phyloP scores from a whole-genome alignment of 2,797 vertebrate genomes.

The Leontocebus nigricollis region DNA sequence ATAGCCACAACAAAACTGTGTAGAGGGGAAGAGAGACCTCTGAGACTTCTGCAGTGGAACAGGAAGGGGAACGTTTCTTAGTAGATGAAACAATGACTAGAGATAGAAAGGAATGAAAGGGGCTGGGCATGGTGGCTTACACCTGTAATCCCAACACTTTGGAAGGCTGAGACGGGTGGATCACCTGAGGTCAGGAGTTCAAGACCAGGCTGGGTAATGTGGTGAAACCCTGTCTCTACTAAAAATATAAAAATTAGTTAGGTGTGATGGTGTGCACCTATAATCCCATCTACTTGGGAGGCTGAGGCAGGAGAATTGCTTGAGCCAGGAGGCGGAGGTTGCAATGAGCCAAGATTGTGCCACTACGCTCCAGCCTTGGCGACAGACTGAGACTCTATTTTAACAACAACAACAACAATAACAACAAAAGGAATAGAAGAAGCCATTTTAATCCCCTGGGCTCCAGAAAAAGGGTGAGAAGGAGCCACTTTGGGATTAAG shows the following conservation, averaged over 20 bases:
- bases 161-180: background rate
- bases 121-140: background rate
- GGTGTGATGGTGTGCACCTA: accelerated
- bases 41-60: background rate
- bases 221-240: background rate
- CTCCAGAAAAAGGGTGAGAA: background rate
- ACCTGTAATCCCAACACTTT: background rate
- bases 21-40: background rate
- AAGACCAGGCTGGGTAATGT: background rate
- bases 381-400: background rate
- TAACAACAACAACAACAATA: background rate
- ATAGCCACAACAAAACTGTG: background rate
- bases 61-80: background rate
- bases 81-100: background rate
- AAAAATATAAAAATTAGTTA: background rate
- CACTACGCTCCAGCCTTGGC: background rate
- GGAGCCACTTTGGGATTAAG: background rate
- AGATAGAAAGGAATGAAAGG: background rate
- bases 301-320: background rate
- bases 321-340: background rate
- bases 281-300: background rate
- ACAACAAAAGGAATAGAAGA: background rate
- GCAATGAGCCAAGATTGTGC: background rate
- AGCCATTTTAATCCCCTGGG: background rate
- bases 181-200: background rate